Base-by-base conservation (phyloP, 2,797 vertebrate species). In the Anabacerthia variegaticeps region DNA sequence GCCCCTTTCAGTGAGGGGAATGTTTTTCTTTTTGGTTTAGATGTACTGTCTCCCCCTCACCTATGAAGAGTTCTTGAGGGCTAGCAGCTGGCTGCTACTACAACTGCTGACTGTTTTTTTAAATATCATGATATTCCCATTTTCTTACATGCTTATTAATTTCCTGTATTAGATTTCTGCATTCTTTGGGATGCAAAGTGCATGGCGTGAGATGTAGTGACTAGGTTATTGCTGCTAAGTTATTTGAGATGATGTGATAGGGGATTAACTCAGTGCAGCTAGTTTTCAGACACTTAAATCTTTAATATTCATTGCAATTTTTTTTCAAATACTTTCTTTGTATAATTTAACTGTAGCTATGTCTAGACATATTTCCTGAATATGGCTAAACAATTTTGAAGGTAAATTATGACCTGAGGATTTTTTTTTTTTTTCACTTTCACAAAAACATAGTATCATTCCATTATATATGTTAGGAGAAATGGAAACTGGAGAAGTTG, bases 351-450 rank as follows among this genome's bases (percentile, higher is more conserved):
- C 78, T 83, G 85, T 95, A 94, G 68, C 93, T 90, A 30, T 97
- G 96, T 92, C 94, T 95, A 98, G 94, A 95, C 94, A 76, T 77
- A 88, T 92, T 94, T 96, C 97, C 96, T 97, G 94, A 79, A 87
- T 96, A 97, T 95, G 68, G 58, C 85, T 96, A 92, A 97, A 94
- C 78, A 94, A 89, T 96, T 97, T 66, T 89, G 73, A 96, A 97
- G 94, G 56, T 96, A 96, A 96, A 95, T 94, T 88, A 95, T 93
- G 67, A 86, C 46, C 30, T 83, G 52, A 14, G 44, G 12, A 12
- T 10, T 41, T 62, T 69, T 89, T 41, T 62, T 69, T 89, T 74
- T 91, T 62, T 94, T 88, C 58, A 32, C 62, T 92, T 95, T 94
- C 56, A n/a, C 51, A 86, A 72, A 94, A 97, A 95, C 87, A 91